Percentiles rank a stretch among this genome's conserved stretches.
These are phyloP conservation scores for Drosophila heteroneura DNA, from an alignment of 2,888 invertebrate genomes.

Conservation along the genomic window DNA sequence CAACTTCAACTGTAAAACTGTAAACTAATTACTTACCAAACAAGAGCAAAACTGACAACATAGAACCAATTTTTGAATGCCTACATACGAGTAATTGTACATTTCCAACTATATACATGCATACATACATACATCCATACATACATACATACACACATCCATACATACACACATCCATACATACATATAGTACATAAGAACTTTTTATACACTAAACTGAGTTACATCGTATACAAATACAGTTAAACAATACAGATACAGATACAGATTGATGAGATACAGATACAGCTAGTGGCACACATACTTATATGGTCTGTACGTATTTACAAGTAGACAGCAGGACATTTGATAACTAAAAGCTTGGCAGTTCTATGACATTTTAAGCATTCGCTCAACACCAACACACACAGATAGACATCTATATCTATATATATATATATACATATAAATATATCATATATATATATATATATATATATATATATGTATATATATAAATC, in stretches of 20 bases:
- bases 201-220: slow-evolving; percentile 64
- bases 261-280: slow-evolving; percentile 29
- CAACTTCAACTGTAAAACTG: slow-evolving; percentile 18
- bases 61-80: slow-evolving; percentile 78
- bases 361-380: slow-evolving; percentile 30
- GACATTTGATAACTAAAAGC: slow-evolving; percentile 50
- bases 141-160: slow-evolving; percentile 4
- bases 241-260: slow-evolving; percentile 5
- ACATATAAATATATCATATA: not conserved
- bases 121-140: not conserved
- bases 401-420: slow-evolving; percentile 20
- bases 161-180: not conserved
- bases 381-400: slow-evolving; percentile 39
- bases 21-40: slow-evolving; percentile 23
- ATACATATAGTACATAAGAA: slow-evolving; percentile 2
- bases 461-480: not conserved
- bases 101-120: slow-evolving; percentile 48
- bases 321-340: slow-evolving; percentile 34
- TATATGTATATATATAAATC: not conserved
- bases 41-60: slow-evolving; percentile 44
- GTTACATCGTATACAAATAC: slow-evolving; percentile 31
- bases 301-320: slow-evolving; percentile 12
- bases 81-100: slow-evolving; percentile 59
- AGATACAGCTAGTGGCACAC: slow-evolving; percentile 13
- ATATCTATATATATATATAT: slow-evolving; percentile 12